These are phyloP conservation scores for Diachasma alloeum DNA, from an alignment of 1,140 invertebrate species.

Conservation along the genomic window DNA sequence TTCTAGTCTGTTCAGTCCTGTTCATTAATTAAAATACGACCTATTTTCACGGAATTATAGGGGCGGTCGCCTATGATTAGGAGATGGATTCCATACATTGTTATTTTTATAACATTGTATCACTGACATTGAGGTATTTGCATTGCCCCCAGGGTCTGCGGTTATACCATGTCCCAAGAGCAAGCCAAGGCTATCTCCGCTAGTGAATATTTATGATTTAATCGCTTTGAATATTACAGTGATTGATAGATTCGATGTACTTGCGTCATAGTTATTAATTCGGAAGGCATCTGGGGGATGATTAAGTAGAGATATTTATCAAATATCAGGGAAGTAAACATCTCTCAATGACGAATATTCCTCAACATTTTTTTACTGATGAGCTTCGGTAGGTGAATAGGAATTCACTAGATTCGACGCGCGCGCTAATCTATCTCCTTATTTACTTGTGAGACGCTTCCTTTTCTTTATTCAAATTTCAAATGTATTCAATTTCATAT, in stretches of 20 bases:
- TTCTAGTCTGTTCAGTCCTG: too few relatives aligned
- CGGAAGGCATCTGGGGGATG: background rate
- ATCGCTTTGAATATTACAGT: background rate
- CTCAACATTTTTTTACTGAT: too few relatives aligned
- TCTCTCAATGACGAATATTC: too few relatives aligned
- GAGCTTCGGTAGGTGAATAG: too few relatives aligned
- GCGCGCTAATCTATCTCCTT: too few relatives aligned
- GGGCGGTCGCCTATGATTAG: too few relatives aligned
- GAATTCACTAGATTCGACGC: too few relatives aligned
- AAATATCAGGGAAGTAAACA: background rate
- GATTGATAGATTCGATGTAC: background rate
- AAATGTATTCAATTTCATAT: too few relatives aligned
- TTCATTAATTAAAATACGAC: too few relatives aligned
- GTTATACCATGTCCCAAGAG: background rate
- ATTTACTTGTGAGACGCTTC: too few relatives aligned
- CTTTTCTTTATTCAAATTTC: too few relatives aligned
- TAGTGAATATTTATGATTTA: background rate
- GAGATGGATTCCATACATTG: background rate
- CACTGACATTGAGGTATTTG: background rate
- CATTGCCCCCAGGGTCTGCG: background rate
- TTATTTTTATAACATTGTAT: background rate
- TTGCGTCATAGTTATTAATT: background rate
- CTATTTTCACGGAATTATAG: too few relatives aligned
- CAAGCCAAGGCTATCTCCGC: background rate
- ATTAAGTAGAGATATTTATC: background rate